Percentiles rank a stretch among this genome's conserved stretches.
These are phyloP conservation scores for Parapsyche elsis DNA, from an alignment of 1,140 invertebrate species.

Conservation along the genomic window DNA sequence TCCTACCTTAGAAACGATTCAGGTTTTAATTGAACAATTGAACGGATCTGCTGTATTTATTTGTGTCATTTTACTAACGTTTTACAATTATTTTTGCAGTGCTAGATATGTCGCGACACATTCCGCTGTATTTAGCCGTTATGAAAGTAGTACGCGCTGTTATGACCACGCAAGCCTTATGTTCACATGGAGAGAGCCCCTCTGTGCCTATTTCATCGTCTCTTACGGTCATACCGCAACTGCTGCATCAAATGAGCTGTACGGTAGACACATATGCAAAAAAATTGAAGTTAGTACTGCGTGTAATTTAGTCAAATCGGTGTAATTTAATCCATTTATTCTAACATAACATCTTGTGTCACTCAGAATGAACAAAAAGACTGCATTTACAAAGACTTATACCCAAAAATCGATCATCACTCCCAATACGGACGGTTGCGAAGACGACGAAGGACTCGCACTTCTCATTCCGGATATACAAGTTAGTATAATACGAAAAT, in stretches of 20 bases:
- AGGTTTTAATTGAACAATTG: slow-evolving; percentile 63
- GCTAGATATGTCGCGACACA: slow-evolving; percentile 93
- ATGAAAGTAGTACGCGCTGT: slow-evolving; percentile 84
- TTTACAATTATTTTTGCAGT: slow-evolving; percentile 67
- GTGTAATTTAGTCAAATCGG: background rate
- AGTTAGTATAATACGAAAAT: slow-evolving; percentile 53
- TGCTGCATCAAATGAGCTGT: slow-evolving; percentile 87
- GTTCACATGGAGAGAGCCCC: slow-evolving; percentile 61
- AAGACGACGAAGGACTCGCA: slow-evolving; percentile 88
- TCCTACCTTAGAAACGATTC: slow-evolving; percentile 95
- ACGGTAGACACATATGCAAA: slow-evolving; percentile 92
- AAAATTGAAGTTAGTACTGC: slow-evolving; percentile 76
- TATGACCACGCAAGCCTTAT: slow-evolving; percentile 69
- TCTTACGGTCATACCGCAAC: slow-evolving; percentile 66
- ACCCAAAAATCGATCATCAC: slow-evolving; percentile 43
- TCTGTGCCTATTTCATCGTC: slow-evolving; percentile 73
- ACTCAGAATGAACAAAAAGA: slow-evolving; percentile 70
- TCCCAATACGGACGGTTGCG: slow-evolving; percentile 73
- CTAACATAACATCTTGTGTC: background rate
- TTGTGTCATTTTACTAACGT: slow-evolving; percentile 35
- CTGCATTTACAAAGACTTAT: slow-evolving; percentile 66
- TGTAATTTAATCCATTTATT: no score
- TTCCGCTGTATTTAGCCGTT: slow-evolving; percentile 89
- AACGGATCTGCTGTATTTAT: slow-evolving; percentile 4
- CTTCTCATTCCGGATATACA: slow-evolving; percentile 90